Conservation (phyloP, 2,113 vertebrate genomes). For the Alligator sinensis region DNA sequence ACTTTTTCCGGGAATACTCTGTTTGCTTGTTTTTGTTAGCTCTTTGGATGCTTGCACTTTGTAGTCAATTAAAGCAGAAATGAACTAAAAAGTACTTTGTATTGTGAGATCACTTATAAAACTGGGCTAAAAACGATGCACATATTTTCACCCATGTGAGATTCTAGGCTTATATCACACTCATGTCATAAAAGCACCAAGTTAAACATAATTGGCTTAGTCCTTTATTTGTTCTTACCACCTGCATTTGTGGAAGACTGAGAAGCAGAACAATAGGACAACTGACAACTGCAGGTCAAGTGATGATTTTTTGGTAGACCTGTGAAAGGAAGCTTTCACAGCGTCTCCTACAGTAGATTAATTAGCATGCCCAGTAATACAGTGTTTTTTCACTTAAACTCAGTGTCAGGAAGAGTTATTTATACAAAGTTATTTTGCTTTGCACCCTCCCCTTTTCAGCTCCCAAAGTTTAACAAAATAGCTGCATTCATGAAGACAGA, state of each 20-base stretch:
- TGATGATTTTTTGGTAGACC: not conserved
- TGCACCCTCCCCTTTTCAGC: not conserved
- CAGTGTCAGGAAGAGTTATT: not conserved
- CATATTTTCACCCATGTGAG: not conserved
- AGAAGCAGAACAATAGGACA: not conserved
- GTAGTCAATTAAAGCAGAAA: too few relatives aligned
- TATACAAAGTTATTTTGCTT: rapidly evolving
- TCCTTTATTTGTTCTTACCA: not conserved
- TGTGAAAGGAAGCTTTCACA: not conserved
- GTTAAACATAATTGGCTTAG: not conserved
- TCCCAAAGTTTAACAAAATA: not conserved
- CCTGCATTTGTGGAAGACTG: not conserved
- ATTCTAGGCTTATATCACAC: not conserved
- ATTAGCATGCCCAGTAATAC: not conserved
- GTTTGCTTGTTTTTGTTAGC: not conserved
- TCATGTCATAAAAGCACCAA: not conserved
- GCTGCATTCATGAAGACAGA: not conserved
- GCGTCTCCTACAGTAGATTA: not conserved
- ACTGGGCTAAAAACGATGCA: not conserved
- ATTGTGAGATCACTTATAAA: not conserved
- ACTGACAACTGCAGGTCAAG: not conserved
- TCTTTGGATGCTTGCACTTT: not conserved
- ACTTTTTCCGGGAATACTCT: not conserved
- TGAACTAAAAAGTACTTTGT: not conserved
- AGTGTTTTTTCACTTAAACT: not conserved